Evolutionary conservation across 2,888 invertebrate species (phyloP), one percentile per base, ranked within the genome.

Genomic region (Drosophila macrospina): DNA sequence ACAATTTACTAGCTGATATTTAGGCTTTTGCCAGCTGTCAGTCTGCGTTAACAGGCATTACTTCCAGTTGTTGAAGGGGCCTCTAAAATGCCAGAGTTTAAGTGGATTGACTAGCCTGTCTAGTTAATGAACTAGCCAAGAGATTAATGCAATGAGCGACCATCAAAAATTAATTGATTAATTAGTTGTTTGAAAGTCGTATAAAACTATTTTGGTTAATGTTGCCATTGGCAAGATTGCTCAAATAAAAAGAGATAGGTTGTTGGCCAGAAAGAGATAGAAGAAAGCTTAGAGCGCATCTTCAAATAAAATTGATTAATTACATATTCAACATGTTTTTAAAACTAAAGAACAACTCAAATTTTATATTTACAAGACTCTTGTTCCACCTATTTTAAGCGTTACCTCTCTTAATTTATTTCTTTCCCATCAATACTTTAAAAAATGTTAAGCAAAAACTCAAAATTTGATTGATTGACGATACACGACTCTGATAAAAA

Each of bases 391-490:
- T 7, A 4, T 20, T 20, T 15, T 15, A 30, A 20, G 32, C 32
- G 11, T 24, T 24, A 6, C 3, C 39, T 15, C 10, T 10, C 8
- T 16, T 4, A 26, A 24, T 39, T 52, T 41, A 11, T 16, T 30
- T 15, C 36, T 28, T 26, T 8, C 8, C 45, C 20, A 5, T 4
- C 13, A 30, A 41, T 41, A n/a, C 20, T 20, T 20, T 30, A 5
- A 6, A 34, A 64, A 61, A 41, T 20, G 4, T 7, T 32, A 8
- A 36, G 7, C 54, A 37, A 15, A n/a, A 64, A 5, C 6, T 5
- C 10, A 28, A 16, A 39, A 16, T 34, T 75, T 74, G 51, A 71
- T 74, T 70, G 57, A 75, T 76, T 59, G 51, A 15, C 47, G 52
- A 39, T 26, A 44, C n/a, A n/a, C 24, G 15, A 39, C 37, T 59